Evolutionary conservation across 2,888 invertebrate genomes (phyloP), one percentile per base, ranked within the genome.

Genomic region (Drosophila rellima): DNA sequence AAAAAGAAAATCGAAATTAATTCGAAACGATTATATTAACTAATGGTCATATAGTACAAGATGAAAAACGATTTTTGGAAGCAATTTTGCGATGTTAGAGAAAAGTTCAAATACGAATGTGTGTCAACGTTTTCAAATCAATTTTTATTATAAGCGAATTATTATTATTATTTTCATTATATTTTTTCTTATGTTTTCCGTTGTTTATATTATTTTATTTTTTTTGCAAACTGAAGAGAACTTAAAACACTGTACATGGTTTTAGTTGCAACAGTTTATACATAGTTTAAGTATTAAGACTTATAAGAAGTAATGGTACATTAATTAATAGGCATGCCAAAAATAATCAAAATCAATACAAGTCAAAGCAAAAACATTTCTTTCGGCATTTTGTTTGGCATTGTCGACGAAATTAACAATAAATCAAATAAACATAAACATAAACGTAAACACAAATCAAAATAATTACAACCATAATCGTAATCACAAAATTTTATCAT

Each of bases 101-200:
- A 79, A 80, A 76, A 67, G 47, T 75, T 62, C 66, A 71, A 79
- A 85, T 85, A 77, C 82, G 88, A 88, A 89, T 82, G 89, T 82
- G 89, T 82, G 89, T 87, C 84, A 82, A 71, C 82, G 61, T 55
- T 55, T 51, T 80, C 88, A 81, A 87, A 87, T 82, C 71, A 88
- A 75, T 79, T 89, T 89, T 72, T 63, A 50, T 72, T 69, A 69
- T 68, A 61, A 70, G 82, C 89, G 87, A 89, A 83, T 83, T 88
- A 66, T 74, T 51, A 60, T 42, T 60, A 64, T 65, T 64, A 50
- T 31, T 72, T 56, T 59, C 42, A 56, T 78, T 47, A 42, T 65
- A 63, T 67, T 66, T 83, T 78, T 29, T 67, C 18, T 56, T 62
- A 44, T 56, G 51, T 65, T 39, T 29, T 48, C 52, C 44, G 7